Percentiles rank a stretch among this genome's conserved stretches.
Conservation (phyloP, 2,797 vertebrate species). For the Crenuchus spilurus region DNA sequence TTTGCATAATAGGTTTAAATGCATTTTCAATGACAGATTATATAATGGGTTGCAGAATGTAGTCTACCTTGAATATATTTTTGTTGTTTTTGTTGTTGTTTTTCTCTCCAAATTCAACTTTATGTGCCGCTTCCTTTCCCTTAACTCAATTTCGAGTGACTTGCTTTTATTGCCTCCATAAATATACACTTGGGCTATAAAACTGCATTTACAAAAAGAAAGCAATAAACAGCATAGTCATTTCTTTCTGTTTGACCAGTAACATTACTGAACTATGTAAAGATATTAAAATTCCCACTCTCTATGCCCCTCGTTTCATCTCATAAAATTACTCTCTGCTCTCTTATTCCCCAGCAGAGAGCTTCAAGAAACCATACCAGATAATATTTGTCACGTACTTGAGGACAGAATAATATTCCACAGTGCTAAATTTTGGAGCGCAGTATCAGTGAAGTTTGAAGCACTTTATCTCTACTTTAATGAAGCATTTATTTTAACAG, state of each 20-base stretch:
- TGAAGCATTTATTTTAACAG: conserved; percentile 26
- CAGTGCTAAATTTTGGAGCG: neutral
- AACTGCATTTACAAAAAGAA: conserved; percentile 24
- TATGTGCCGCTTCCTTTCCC: neutral
- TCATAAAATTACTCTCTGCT: conserved; percentile 6
- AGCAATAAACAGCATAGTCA: conserved; percentile 32
- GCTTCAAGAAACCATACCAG: neutral
- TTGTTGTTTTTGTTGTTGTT: neutral
- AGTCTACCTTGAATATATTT: neutral
- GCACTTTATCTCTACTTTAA: conserved; percentile 25
- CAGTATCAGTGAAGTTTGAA: no score
- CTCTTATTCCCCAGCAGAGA: conserved; percentile 11
- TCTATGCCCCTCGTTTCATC: neutral
- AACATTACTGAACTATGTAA: conserved; percentile 20
- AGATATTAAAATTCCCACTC: neutral
- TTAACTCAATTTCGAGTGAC: conserved; percentile 18
- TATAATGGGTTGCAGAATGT: neutral
- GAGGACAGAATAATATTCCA: conserved; percentile 18
- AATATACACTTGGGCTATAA: conserved; percentile 31
- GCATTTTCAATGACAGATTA: conserved; percentile 15
- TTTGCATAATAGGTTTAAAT: conserved; percentile 7
- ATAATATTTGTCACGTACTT: conserved; percentile 17
- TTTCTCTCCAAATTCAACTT: neutral
- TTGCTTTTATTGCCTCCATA: conserved; percentile 28
- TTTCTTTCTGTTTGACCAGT: conserved; percentile 10